Evolutionary conservation across 2,888 invertebrate species (phyloP).

Genomic region (Crocallis elinguaria): DNA sequence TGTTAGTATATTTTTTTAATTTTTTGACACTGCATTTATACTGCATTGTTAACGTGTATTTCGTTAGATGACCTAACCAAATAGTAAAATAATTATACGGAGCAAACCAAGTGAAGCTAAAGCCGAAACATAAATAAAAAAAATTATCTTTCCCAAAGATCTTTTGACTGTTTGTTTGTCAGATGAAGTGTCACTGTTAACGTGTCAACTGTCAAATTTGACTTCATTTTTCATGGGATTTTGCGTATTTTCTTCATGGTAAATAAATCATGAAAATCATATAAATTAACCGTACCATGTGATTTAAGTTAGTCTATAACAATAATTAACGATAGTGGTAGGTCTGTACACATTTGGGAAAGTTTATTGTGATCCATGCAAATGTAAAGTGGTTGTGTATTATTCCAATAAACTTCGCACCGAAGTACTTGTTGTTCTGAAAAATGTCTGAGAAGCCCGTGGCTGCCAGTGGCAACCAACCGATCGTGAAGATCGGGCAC

Average conservation of each 20-base stretch:
- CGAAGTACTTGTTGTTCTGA: constrained; percentile 23
- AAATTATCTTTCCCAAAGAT: too few species aligned
- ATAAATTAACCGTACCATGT: constrained; percentile 25
- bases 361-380: constrained; percentile 11
- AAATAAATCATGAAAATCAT: constrained; percentile 7
- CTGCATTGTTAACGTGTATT: too few species aligned
- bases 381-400: constrained; percentile 39
- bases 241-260: constrained; percentile 12
- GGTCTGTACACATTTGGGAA: not conserved
- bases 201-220: too few species aligned
- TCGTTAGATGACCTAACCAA: too few species aligned
- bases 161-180: too few species aligned
- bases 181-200: too few species aligned
- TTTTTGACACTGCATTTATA: too few species aligned
- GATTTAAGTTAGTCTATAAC: constrained; percentile 9
- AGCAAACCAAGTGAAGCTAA: too few species aligned
- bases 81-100: too few species aligned
- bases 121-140: too few species aligned
- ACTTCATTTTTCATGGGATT: not conserved
- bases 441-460: constrained; percentile 68
- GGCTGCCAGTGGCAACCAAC: constrained; percentile 82
- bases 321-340: not conserved
- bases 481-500: constrained; percentile 98
- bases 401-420: constrained; percentile 7
- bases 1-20: too few species aligned